Conservation (phyloP, 2,113 vertebrate genomes). For the Lycocorax pyrrhopterus region DNA sequence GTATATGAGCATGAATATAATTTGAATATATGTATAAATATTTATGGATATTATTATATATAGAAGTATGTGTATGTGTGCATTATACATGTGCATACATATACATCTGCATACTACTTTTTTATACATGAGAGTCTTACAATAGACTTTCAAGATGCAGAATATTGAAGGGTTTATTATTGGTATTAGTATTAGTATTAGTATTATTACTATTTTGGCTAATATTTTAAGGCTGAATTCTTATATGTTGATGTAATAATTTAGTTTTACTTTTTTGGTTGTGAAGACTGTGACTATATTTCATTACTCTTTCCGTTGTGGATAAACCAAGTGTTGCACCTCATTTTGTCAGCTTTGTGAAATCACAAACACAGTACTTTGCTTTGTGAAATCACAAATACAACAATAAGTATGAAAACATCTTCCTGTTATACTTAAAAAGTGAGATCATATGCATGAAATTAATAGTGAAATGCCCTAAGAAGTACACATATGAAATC, state of each 20-base stretch:
- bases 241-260: neutral
- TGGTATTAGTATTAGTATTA: neutral
- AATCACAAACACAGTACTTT: neutral
- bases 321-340: neutral
- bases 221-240: neutral
- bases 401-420: neutral
- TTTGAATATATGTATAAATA: neutral
- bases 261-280: neutral
- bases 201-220: neutral
- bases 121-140: neutral
- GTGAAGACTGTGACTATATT: neutral
- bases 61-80: neutral
- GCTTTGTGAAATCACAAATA: neutral
- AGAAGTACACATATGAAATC: neutral
- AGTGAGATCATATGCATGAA: neutral
- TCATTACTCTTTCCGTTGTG: neutral
- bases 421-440: neutral
- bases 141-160: neutral
- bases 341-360: neutral
- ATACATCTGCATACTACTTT: neutral
- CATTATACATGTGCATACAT: neutral
- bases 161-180: neutral
- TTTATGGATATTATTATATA: neutral
- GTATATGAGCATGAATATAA: too few species aligned
- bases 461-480: neutral